These are phyloP conservation scores for Aurelia sp. DNA, from an alignment of 30 jellyfish, hydroid and myxozoan genomes.

Conservation along the genomic window DNA sequence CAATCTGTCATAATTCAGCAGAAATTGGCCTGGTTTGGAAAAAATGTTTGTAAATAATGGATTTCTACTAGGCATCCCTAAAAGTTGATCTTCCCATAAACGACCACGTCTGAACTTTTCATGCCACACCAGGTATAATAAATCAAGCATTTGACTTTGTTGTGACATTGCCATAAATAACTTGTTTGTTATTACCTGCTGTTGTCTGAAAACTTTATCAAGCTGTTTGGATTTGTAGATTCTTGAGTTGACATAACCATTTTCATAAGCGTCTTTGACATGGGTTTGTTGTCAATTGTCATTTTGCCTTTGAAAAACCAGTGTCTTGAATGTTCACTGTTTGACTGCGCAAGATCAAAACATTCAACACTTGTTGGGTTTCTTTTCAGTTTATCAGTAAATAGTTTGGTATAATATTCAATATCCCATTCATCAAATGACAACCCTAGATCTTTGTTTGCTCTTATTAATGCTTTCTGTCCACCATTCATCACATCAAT, in stretches of 20 bases:
- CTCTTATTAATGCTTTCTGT: slow-evolving; percentile 65
- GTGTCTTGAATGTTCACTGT: slow-evolving; percentile 93
- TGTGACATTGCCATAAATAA: no score
- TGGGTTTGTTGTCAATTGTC: slow-evolving; percentile 57
- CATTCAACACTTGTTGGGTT: slow-evolving; percentile 95
- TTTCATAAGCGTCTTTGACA: slow-evolving; percentile 74
- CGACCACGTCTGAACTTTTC: no score
- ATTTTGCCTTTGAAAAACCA: slow-evolving; percentile 93
- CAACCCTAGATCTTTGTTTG: slow-evolving; percentile 69
- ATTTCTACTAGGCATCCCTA: no score
- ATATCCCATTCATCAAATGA: slow-evolving; percentile 89
- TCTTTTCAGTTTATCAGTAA: slow-evolving; percentile 59
- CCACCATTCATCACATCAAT: slow-evolving; percentile 71
- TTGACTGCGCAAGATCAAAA: slow-evolving; percentile 93
- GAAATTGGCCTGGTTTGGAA: no score
- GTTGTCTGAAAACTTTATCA: slow-evolving; percentile 87
- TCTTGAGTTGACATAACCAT: slow-evolving; percentile 83
- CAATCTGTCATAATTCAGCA: no score
- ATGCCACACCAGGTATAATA: no score
- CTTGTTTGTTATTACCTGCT: slow-evolving; percentile 72
- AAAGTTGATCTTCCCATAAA: no score
- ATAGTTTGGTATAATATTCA: slow-evolving; percentile 63
- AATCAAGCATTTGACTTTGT: no score
- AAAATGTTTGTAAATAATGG: no score
- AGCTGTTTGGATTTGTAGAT: slow-evolving; percentile 66